Base-by-base conservation (phyloP, 2,113 vertebrate species). In the Alouatta palliata region DNA sequence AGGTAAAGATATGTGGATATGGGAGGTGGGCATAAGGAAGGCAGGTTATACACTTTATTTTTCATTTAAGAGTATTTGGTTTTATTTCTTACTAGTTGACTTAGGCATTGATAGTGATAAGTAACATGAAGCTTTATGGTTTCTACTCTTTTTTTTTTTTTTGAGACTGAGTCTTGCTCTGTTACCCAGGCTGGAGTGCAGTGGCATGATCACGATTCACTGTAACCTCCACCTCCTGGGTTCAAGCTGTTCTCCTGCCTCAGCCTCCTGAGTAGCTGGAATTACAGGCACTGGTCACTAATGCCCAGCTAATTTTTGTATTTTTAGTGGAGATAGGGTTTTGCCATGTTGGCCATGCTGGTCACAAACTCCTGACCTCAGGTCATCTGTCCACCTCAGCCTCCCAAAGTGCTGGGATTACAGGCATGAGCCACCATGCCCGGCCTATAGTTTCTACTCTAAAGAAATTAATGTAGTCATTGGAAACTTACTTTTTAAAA, bases 1-100 rank as follows among this genome's bases (percentile, higher is more conserved):
- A 99, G 99, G 99, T 99, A 97, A 98, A 95, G 32, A 7, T 37
- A 7, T 87, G 47, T 2, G 1, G 19, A 4, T 52, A n/a, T 43
- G 75, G n/a, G 20, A 83, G 45, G 61, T 56, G 49, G 32, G 11
- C 45, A 7, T 45, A 30, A 43, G 37, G n/a, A 79, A 81, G 68
- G 40, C 43, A 32, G 43, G 47, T 61, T 83, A 35, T 40, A 45
- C 6, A 25, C 3, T 52, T 68, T 80, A 14, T 20, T 97, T 96
- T 96, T 85, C 73, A 40, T 75, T 77, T 91, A 89, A 90, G 70
- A 93, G 70, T 35, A 68, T 68, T 68, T 87, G 32, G n/a, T 20
- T 79, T 95, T 82, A 37, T 83, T 98, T 95, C 40, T 80, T 94
- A 76, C 19, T 79, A 64, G 30, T 75, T 96, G 49, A 70, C 19